Evolutionary conservation across 2,888 invertebrate species (phyloP), one percentile per base, ranked within the genome.

Genomic region (Drosophila demipolita): DNA sequence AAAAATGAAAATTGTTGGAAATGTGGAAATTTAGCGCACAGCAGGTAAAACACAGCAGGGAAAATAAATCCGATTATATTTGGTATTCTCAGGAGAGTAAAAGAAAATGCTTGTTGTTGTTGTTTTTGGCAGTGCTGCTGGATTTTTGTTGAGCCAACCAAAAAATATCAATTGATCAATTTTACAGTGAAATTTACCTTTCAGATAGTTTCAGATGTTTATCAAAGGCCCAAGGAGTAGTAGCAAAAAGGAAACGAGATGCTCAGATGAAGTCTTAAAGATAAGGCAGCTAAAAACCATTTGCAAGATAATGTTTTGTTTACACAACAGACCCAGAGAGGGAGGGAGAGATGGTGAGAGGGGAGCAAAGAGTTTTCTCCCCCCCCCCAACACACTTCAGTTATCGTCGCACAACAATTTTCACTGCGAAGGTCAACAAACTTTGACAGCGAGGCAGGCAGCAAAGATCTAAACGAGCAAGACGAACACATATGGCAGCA

Each of bases 361-460:
- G 36, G 48, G 58, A 60, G 36, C 59, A 29, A n/a, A 1, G 38
- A 55, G 20, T 26, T 65, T 48, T 52, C 52, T 6, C 6, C 6
- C 29, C 1, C 29, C 35, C 53, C 52, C 40, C 57, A 26, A 33
- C 12, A 9, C 35, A 20, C 33, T 49, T 26, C 33, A 35, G n/a
- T 38, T 55, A n/a, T 29, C 26, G 23, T 55, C 38, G 29, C 49
- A 50, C 50, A 50, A 36, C 48, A 45, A 35, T 66, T 61, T 29
- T 61, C 50, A 42, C 23, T 26, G 20, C 66, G 87, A 84, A 89
- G 85, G 89, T 85, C 89, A 84, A 87, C 82, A 84, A 85, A 85
- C 89, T 89, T 73, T 74, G 63, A 45, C 32, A 48, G 33, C 23
- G 32, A 40, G 5, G 57, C 26, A 38, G 11, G 42, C 20, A 40